Evolutionary conservation across 2,888 invertebrate species (phyloP).

Genomic region (Scrobipalpa atriplicella): DNA sequence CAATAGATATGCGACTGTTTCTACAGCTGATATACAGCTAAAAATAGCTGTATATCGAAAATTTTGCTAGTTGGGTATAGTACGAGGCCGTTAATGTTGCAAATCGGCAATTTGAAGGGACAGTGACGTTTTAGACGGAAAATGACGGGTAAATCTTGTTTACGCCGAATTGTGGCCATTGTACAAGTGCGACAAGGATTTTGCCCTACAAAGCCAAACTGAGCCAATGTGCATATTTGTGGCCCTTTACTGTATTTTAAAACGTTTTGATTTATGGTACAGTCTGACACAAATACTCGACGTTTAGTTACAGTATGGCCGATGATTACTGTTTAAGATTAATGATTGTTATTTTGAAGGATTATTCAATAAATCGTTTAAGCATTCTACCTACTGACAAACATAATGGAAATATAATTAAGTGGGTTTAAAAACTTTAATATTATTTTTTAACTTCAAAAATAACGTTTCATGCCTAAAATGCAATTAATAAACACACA

Average conservation of each 20-base stretch:
- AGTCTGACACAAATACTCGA: constrained; percentile 12
- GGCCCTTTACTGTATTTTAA: neutral
- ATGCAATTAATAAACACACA: neutral
- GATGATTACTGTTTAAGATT: constrained; percentile 13
- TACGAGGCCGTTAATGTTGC: too few species aligned
- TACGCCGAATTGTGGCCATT: too few species aligned
- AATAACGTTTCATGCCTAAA: neutral
- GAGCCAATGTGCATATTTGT: too few species aligned
- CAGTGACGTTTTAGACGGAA: too few species aligned
- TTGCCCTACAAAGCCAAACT: too few species aligned
- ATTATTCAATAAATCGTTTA: constrained; percentile 8
- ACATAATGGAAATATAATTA: neutral
- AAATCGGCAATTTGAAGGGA: too few species aligned
- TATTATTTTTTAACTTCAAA: neutral
- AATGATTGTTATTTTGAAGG: constrained; percentile 12
- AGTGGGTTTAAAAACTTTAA: neutral
- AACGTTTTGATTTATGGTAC: constrained; percentile 10
- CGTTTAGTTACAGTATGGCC: constrained; percentile 14
- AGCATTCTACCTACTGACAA: neutral
- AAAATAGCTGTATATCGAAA: too few species aligned
- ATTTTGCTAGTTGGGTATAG: too few species aligned
- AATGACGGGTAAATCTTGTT: too few species aligned
- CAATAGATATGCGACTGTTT: too few species aligned
- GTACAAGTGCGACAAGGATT: too few species aligned
- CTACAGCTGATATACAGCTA: too few species aligned